These are phyloP conservation scores for Rattus rattus DNA, from an alignment of 2,113 vertebrate species.

Conservation along the genomic window DNA sequence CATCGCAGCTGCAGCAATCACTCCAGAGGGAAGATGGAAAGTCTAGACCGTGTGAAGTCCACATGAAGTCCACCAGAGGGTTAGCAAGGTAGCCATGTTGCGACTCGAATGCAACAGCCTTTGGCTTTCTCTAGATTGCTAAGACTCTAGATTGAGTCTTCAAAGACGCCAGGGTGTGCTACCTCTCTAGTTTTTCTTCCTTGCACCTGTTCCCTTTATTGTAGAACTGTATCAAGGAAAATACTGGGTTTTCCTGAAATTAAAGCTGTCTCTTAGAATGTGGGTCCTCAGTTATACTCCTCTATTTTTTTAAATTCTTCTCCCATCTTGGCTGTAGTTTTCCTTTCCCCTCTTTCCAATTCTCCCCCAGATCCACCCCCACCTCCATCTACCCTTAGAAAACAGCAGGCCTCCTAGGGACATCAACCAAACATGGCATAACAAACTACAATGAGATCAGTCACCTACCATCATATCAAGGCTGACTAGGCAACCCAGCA, in stretches of 20 bases:
- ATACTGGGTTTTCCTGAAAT: background rate
- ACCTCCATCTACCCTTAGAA: background rate
- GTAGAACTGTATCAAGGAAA: background rate
- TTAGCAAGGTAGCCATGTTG: background rate
- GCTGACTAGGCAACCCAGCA: background rate
- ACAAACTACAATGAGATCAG: too few species aligned
- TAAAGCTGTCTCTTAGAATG: background rate
- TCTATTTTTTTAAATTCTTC: background rate
- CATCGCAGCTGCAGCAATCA: background rate
- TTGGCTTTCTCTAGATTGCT: background rate
- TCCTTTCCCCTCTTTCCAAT: too few species aligned
- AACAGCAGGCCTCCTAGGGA: background rate
- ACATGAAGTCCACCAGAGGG: background rate
- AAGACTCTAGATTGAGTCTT: background rate
- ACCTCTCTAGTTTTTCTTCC: background rate
- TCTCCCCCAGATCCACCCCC: background rate
- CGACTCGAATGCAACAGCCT: background rate
- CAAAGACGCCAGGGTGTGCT: background rate
- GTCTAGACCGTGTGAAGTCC: background rate
- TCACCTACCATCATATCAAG: background rate
- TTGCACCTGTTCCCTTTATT: slow-evolving; percentile 1
- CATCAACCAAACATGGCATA: background rate
- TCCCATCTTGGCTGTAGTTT: too few species aligned
- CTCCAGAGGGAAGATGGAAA: background rate
- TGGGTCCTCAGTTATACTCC: background rate